Conservation (phyloP, 64 coral and sea anemone species). For the Trachythela sp. region DNA sequence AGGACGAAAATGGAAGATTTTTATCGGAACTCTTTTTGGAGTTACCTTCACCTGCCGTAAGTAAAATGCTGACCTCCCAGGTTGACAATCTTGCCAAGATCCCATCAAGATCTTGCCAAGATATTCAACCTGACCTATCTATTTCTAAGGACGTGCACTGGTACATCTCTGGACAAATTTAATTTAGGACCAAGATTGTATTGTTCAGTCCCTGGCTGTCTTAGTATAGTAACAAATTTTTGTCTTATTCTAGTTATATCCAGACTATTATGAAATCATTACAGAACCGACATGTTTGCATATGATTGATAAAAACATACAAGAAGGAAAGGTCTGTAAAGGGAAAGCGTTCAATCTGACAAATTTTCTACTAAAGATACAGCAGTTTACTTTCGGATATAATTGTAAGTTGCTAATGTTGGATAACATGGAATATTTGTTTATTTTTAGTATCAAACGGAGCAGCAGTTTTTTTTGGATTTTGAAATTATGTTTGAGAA, state of each 20-base stretch:
- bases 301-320: constrained; percentile 86
- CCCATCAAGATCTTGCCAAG: too few species aligned
- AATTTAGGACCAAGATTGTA: too few species aligned
- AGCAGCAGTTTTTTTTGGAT: constrained; percentile 85
- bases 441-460: constrained; percentile 61
- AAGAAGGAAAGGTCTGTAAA: constrained; percentile 73
- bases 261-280: constrained; percentile 99
- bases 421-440: background rate
- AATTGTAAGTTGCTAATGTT: too few species aligned
- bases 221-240: background rate
- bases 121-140: too few species aligned
- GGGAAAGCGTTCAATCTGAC: background rate
- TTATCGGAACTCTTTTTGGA: constrained; percentile 90
- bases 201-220: too few species aligned
- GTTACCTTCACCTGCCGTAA: constrained; percentile 83
- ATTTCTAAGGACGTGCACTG: too few species aligned
- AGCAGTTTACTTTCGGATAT: background rate
- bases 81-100: too few species aligned
- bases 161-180: too few species aligned
- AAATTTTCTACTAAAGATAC: too few species aligned
- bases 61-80: too few species aligned
- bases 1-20: constrained; percentile 94
- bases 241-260: constrained; percentile 66
- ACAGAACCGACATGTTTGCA: constrained; percentile 90
- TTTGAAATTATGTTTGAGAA: constrained; percentile 99